These are phyloP conservation scores for Calephelis perditalis DNA, from an alignment of 2,888 invertebrate species.

Conservation along the genomic window DNA sequence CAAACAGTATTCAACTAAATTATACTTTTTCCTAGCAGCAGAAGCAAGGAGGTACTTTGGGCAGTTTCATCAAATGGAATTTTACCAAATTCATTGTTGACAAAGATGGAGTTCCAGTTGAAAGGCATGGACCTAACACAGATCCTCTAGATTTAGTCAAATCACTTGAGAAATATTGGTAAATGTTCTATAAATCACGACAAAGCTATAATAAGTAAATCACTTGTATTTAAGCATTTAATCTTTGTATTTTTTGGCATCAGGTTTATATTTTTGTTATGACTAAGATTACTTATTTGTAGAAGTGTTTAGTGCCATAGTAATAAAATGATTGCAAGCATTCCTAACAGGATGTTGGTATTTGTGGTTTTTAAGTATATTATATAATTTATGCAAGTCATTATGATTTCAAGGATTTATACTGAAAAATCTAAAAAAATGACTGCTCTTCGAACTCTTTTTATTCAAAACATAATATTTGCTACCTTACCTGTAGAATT, in stretches of 20 bases:
- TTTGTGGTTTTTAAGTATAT: too few relatives aligned
- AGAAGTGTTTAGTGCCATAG: too few relatives aligned
- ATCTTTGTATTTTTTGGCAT: neutral
- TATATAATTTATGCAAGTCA: too few relatives aligned
- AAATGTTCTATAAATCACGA: conserved; percentile 27
- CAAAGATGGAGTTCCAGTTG: conserved; percentile 83
- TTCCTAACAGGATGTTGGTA: too few relatives aligned
- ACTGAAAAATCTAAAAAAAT: too few relatives aligned
- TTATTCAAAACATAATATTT: too few relatives aligned
- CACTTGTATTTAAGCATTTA: neutral
- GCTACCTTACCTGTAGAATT: too few relatives aligned
- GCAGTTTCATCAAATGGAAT: conserved; percentile 90
- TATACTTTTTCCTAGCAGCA: conserved; percentile 42
- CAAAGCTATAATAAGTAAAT: neutral
- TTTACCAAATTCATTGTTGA: conserved; percentile 90
- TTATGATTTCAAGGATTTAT: too few relatives aligned
- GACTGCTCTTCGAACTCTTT: too few relatives aligned
- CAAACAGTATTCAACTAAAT: neutral
- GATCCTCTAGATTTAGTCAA: conserved; percentile 72
- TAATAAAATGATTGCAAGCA: too few relatives aligned
- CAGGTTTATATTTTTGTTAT: neutral
- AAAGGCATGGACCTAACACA: conserved; percentile 81
- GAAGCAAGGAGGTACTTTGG: conserved; percentile 75
- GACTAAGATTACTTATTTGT: neutral
- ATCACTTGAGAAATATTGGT: conserved; percentile 78